Conservation (phyloP, 1,140 invertebrate species). For the Cherax quadricarinatus region DNA sequence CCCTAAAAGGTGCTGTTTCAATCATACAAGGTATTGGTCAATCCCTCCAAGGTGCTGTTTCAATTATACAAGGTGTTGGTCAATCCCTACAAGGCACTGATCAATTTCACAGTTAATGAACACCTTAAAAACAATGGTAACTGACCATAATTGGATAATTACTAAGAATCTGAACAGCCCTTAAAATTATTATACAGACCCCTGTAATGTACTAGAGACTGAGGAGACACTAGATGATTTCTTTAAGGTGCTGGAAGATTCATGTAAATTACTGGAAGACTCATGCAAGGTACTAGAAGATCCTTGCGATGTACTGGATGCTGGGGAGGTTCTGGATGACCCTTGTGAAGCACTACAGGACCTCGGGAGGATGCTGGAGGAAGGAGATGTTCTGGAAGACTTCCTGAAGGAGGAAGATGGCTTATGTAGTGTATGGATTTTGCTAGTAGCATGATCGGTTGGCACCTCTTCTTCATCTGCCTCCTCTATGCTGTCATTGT, state of each 20-base stretch:
- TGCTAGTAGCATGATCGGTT: neutral
- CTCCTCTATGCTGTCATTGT: constrained; percentile 49
- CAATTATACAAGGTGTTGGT: no score
- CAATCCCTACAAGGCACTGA: no score
- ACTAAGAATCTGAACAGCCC: no score
- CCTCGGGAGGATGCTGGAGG: neutral
- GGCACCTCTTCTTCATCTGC: constrained; percentile 24
- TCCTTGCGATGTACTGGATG: neutral
- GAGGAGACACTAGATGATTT: neutral
- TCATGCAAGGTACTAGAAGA: neutral
- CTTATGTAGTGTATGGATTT: neutral
- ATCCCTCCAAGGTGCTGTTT: no score
- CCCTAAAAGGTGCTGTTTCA: no score
- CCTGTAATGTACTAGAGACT: no score
- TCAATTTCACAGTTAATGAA: no score
- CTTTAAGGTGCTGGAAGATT: neutral
- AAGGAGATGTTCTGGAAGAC: neutral
- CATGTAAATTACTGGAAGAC: neutral
- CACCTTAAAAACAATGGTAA: no score
- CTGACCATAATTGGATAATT: no score
- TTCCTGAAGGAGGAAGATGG: neutral
- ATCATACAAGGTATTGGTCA: no score
- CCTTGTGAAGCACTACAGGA: neutral
- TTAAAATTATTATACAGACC: no score
- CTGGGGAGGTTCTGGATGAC: neutral